phyloP scores from a whole-genome alignment of 53 echinoderm and acorn worm species.

The Astropecten irregularis region DNA sequence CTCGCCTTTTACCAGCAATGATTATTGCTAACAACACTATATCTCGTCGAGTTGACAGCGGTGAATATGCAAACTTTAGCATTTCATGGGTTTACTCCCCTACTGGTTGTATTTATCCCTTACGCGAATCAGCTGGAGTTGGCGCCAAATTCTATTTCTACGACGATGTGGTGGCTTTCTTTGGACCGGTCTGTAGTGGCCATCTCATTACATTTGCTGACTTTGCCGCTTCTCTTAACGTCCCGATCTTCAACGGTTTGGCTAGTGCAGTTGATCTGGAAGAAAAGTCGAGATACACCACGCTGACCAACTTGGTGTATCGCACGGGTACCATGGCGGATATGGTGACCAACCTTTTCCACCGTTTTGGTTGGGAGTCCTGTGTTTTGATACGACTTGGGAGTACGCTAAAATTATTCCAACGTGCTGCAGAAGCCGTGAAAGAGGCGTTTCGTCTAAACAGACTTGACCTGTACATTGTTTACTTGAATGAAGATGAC shows the following conservation, averaged over 20 bases:
- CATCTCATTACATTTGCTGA: conserved; percentile 66
- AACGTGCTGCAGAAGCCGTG: neutral
- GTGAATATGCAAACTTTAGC: conserved; percentile 69
- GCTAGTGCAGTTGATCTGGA: conserved; percentile 34
- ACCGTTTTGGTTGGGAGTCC: neutral
- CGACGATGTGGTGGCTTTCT: conserved; percentile 47
- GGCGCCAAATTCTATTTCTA: conserved; percentile 23
- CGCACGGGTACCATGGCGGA: conserved; percentile 2
- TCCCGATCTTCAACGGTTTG: conserved; percentile 61
- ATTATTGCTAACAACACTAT: conserved; percentile 76
- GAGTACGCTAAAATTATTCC: too few species aligned
- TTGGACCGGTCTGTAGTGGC: conserved; percentile 80
- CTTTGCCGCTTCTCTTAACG: conserved; percentile 66
- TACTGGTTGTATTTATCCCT: too few species aligned
- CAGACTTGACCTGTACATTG: neutral
- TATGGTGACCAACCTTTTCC: neutral
- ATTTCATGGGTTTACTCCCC: conserved; percentile 11
- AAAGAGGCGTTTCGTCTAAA: neutral
- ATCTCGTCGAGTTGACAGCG: conserved; percentile 21
- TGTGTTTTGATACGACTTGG: neutral
- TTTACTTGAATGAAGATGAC: neutral
- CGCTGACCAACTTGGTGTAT: conserved; percentile 41
- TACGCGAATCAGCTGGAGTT: neutral
- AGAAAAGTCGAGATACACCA: conserved; percentile 32
- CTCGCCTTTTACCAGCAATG: conserved; percentile 54